Conservation (phyloP, 2,113 vertebrate genomes). For the Sander vitreus region DNA sequence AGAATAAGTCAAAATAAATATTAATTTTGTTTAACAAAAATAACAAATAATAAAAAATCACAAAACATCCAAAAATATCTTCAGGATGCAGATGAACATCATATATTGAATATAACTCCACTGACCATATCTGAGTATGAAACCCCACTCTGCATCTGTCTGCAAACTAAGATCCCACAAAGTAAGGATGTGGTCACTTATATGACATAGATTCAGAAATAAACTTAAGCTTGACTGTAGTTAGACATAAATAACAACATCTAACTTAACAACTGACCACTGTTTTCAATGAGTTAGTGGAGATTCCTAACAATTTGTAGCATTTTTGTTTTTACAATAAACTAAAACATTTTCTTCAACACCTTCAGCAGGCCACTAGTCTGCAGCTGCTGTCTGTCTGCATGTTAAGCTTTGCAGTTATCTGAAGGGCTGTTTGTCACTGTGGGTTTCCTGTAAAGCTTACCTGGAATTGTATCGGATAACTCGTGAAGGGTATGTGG, state of each 20-base stretch:
- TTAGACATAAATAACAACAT: neutral
- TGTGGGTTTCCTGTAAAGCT: conserved; percentile 10
- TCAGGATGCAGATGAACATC: neutral
- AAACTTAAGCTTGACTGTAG: neutral
- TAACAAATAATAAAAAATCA: too few relatives aligned
- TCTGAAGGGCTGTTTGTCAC: neutral
- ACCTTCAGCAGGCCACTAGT: neutral
- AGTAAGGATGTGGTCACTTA: neutral
- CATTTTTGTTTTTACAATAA: neutral
- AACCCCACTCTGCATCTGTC: neutral
- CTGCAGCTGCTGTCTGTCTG: neutral
- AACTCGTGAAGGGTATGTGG: neutral
- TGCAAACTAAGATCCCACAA: neutral
- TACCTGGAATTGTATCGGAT: neutral
- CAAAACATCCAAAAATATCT: too few relatives aligned
- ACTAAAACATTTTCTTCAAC: neutral
- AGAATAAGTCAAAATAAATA: too few relatives aligned
- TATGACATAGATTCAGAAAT: neutral
- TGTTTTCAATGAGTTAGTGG: neutral
- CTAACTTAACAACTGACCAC: neutral
- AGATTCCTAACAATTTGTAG: neutral
- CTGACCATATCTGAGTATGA: neutral
- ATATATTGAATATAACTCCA: neutral
- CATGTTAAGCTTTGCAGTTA: neutral
- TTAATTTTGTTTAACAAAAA: too few relatives aligned